Evolutionary conservation across 92 coral and sea anemone species (phyloP), one percentile per base, ranked within the genome.

Genomic region (Paramuricea clavata): DNA sequence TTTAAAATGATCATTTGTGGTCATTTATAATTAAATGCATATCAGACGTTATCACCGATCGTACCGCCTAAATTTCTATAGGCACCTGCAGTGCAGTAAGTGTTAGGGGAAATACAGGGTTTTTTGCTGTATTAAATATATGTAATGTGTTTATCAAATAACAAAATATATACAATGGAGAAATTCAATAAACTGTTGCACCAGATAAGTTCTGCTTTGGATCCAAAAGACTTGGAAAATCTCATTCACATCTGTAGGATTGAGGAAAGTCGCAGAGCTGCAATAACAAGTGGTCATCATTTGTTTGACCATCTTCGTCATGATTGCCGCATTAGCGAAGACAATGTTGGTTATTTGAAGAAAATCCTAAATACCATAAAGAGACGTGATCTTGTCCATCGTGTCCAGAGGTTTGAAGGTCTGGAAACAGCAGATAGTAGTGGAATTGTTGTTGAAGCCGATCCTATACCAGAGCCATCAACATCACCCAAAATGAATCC

Each of bases 381-480:
- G 31, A 34, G 83, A 35, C 69, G 83, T 23, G 83, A 78, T 78
- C 83, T 78, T 34, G 47, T 78, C 21, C 81, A 36, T 31, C 31
- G 35, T 47, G 62, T 74, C 50, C 19, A 74, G 22, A n/a, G 43
- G 9, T 47, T 32, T 47, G 30, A 43, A 26, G 62, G 81, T 12
- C 8, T 49, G 52, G 52, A 47, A 22, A 32, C 50, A 25, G 6
- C 34, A 8, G 36, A 43, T 9, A 36, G 30, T 0, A 49, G 3
- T 26, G 81, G 12, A 61, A 23, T 15, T 21, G 36, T 16, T 74
- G 27, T 0, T 15, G 9, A 2, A 43, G 47, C n/a, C n/a, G n/a
- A 22, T 47, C 7, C 3, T 5, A 15, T 5, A 43, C n/a, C 35
- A 10, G 33, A 30, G 31, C 35, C 12, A 23, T 1, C 69, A 1